Evolutionary conservation across 2,113 vertebrate genomes (phyloP).

Genomic region (Salvator merianae): DNA sequence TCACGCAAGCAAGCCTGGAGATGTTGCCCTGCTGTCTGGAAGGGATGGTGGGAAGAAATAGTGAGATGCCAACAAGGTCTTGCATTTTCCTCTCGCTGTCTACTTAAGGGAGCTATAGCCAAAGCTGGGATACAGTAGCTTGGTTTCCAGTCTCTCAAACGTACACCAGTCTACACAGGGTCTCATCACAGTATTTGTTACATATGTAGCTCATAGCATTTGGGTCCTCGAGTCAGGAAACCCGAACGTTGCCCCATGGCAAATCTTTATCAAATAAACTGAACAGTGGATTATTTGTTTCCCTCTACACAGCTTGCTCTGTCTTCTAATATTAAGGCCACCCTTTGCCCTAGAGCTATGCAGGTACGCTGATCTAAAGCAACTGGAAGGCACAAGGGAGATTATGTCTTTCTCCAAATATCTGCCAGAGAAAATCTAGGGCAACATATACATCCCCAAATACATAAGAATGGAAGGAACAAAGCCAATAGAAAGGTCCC

Average conservation of each 20-base stretch:
- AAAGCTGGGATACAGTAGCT: too few relatives aligned
- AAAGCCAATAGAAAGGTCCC: background rate
- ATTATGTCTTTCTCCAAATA: background rate
- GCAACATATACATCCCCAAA: slow-evolving; percentile 16
- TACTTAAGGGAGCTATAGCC: too few relatives aligned
- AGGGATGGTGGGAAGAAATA: too few relatives aligned
- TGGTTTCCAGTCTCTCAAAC: background rate
- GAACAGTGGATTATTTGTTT: background rate
- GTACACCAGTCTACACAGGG: background rate
- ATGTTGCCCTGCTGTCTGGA: too few relatives aligned
- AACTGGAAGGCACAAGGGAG: background rate
- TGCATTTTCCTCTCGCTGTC: too few relatives aligned
- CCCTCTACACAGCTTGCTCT: background rate
- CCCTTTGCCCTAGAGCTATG: background rate
- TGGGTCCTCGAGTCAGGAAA: background rate
- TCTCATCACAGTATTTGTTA: background rate
- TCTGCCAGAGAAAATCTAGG: slow-evolving; percentile 2
- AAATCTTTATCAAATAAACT: background rate
- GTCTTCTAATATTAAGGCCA: background rate
- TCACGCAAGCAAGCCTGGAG: too few relatives aligned
- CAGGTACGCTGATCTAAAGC: background rate
- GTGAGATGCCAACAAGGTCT: too few relatives aligned
- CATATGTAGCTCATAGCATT: background rate
- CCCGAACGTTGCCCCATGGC: background rate
- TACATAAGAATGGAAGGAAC: background rate